Evolutionary conservation across 2,888 invertebrate genomes (phyloP).

Genomic region (Cheilosia urbana): DNA sequence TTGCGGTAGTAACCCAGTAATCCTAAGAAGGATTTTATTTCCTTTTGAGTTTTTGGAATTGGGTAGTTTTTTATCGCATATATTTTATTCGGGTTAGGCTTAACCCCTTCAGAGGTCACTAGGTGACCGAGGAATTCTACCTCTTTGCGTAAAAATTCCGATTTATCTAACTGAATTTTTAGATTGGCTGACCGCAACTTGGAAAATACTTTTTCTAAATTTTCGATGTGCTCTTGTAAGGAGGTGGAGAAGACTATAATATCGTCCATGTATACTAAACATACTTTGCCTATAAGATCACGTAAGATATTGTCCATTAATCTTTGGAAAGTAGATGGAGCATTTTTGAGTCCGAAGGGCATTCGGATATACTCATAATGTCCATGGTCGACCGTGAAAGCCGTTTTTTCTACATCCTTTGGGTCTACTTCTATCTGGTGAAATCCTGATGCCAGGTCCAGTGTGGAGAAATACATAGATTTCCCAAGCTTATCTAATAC

Average conservation of each 20-base stretch:
- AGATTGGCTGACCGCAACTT: conserved; percentile 9
- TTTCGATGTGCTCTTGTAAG: conserved; percentile 9
- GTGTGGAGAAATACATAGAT: conserved; percentile 23
- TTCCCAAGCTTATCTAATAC: conserved; percentile 28
- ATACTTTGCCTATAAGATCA: neutral
- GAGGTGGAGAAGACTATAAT: conserved; percentile 5
- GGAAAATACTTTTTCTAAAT: neutral
- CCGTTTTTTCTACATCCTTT: conserved; percentile 21
- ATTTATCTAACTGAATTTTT: conserved; percentile 16
- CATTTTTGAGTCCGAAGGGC: conserved; percentile 17
- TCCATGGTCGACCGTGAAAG: conserved; percentile 23
- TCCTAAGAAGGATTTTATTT: conserved; percentile 7
- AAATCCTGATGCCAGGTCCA: conserved; percentile 36
- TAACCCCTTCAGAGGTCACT: conserved; percentile 73
- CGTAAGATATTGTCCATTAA: conserved; percentile 12
- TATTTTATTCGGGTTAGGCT: conserved; percentile 77
- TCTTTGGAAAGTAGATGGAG: conserved; percentile 24
- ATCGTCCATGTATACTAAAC: conserved; percentile 5
- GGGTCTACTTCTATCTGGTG: conserved; percentile 54
- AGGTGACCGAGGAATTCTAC: conserved; percentile 79
- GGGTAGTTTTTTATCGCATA: neutral
- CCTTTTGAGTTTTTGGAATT: neutral
- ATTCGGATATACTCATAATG: conserved; percentile 32
- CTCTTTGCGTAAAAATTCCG: conserved; percentile 77
- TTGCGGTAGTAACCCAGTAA: conserved; percentile 16